A percentile compares a stretch with the other conserved stretches of the same genome.
phyloP scores from a whole-genome alignment of 2,797 vertebrate genomes.

The Notamacropus eugenii region DNA sequence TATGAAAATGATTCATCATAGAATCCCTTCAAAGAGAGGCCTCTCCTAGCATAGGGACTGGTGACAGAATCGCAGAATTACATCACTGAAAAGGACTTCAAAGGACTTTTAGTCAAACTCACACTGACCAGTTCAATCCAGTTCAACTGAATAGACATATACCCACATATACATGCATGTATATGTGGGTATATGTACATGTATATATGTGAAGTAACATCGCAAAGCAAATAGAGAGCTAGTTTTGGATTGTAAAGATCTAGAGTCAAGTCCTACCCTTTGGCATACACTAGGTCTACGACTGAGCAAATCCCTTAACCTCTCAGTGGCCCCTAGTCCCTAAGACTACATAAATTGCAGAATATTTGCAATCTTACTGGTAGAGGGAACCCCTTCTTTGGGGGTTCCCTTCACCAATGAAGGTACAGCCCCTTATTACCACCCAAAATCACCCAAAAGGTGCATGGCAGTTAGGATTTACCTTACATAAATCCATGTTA shows the following conservation, averaged over 20 bases:
- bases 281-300: not conserved
- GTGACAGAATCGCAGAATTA: not conserved
- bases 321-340: not conserved
- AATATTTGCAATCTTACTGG: not conserved
- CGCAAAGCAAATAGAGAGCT: not conserved
- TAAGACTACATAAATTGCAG: not conserved
- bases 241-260: not conserved
- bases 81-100: not conserved
- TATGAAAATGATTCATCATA: not conserved
- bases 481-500: not conserved
- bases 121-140: not conserved
- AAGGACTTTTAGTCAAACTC: not conserved
- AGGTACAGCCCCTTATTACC: not conserved
- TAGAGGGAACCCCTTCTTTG: not conserved
- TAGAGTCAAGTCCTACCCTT: not conserved
- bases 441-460: not conserved
- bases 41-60: no score
- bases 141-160: not conserved
- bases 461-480: not conserved
- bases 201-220: not conserved
- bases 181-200: not conserved
- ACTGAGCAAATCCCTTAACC: not conserved
- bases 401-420: not conserved
- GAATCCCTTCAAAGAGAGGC: no score
- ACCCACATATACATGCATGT: no score